phyloP scores from a whole-genome alignment of 2,888 invertebrate genomes.

The Chrysolina oricalcia region DNA sequence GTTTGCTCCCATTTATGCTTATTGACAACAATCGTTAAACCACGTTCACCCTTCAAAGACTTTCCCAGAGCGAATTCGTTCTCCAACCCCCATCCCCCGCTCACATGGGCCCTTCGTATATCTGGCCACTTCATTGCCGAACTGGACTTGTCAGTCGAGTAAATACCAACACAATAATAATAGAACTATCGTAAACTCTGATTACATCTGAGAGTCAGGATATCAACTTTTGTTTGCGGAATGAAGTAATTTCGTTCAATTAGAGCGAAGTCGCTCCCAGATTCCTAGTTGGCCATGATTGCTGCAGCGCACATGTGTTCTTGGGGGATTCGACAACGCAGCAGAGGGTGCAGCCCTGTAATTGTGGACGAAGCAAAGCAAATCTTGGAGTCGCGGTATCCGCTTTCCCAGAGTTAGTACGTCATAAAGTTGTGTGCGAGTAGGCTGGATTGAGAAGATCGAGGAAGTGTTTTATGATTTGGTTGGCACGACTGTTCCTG shows the following conservation, averaged over 20 bases:
- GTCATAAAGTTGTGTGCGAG: constrained; percentile 10
- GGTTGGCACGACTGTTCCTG: not conserved
- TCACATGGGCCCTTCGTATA: too few relatives aligned
- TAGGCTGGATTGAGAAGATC: not conserved
- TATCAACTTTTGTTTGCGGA: constrained; percentile 39
- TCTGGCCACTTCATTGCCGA: not conserved
- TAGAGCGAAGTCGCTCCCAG: constrained; percentile 36
- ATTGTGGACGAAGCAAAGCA: constrained; percentile 16
- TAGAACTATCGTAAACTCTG: constrained; percentile 27
- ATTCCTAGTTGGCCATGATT: constrained; percentile 39
- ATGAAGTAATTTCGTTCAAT: constrained; percentile 41
- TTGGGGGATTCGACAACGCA: constrained; percentile 32
- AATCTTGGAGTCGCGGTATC: constrained; percentile 26
- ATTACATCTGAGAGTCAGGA: constrained; percentile 27
- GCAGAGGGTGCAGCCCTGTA: constrained; percentile 16
- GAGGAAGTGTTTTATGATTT: not conserved
- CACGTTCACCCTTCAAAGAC: too few relatives aligned
- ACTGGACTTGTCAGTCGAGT: not conserved
- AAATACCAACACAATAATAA: constrained; percentile 8
- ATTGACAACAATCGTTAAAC: too few relatives aligned
- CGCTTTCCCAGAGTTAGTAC: constrained; percentile 1
- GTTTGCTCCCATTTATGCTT: too few relatives aligned
- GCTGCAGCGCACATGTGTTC: constrained; percentile 37
- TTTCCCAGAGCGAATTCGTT: too few relatives aligned
- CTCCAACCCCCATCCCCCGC: too few relatives aligned